Conservation (phyloP, 2,888 invertebrate genomes). For the Eilema depressum region DNA sequence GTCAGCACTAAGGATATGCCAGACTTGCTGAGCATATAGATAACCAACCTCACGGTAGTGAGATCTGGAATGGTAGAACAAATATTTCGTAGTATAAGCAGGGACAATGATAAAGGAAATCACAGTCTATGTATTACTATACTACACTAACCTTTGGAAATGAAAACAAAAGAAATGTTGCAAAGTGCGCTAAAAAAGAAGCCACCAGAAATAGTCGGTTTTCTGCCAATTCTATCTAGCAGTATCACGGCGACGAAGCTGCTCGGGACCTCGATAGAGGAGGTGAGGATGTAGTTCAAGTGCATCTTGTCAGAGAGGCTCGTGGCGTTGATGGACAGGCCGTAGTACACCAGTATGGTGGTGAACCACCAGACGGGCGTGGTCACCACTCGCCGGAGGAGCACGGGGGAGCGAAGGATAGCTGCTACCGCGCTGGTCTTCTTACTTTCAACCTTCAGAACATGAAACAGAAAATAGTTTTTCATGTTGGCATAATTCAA, state of each 20-base stretch:
- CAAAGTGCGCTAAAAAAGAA: slow-evolving; percentile 87
- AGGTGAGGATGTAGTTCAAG: slow-evolving; percentile 89
- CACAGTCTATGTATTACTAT: too few relatives aligned
- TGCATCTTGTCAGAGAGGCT: slow-evolving; percentile 91
- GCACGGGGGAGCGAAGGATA: slow-evolving; percentile 81
- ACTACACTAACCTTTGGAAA: slow-evolving; percentile 79
- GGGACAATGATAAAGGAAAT: too few relatives aligned
- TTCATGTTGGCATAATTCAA: too few relatives aligned
- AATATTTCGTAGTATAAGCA: too few relatives aligned
- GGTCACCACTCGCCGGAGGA: slow-evolving; percentile 87
- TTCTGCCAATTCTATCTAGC: slow-evolving; percentile 88
- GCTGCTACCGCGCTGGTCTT: slow-evolving; percentile 59
- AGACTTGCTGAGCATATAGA: slow-evolving; percentile 89
- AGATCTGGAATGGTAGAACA: slow-evolving; percentile 58
- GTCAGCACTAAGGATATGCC: slow-evolving; percentile 89
- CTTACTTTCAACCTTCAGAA: slow-evolving; percentile 31
- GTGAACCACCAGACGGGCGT: slow-evolving; percentile 93
- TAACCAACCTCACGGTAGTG: slow-evolving; percentile 67
- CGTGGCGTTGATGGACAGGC: slow-evolving; percentile 92
- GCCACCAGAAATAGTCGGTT: slow-evolving; percentile 86
- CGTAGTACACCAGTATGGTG: slow-evolving; percentile 92
- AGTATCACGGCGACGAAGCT: slow-evolving; percentile 88
- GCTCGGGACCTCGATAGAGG: slow-evolving; percentile 90
- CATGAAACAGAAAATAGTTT: background rate
- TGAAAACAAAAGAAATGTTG: slow-evolving; percentile 74